Conservation (phyloP, 1,140 invertebrate genomes). For the Brachionus calyciflorus region DNA sequence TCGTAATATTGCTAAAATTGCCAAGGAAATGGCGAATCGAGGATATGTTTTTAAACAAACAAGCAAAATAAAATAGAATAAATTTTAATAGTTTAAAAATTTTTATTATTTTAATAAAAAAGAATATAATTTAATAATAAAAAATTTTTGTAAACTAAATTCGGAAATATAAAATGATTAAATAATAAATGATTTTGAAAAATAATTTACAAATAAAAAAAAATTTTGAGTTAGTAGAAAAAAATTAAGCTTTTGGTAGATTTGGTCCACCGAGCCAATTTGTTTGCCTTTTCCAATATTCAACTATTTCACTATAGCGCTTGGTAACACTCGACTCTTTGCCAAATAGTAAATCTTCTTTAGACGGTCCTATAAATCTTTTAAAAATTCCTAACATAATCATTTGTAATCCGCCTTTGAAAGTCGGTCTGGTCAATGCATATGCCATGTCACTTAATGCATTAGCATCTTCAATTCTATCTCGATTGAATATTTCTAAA, state of each 20-base stretch:
- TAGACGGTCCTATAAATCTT: background rate
- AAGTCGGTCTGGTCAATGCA: background rate
- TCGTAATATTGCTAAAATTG: constrained; percentile 58
- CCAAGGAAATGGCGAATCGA: constrained; percentile 52
- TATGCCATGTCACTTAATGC: constrained; percentile 8
- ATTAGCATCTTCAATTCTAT: constrained; percentile 1
- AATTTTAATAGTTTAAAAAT: too few species aligned
- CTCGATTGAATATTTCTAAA: background rate
- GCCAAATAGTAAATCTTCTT: constrained; percentile 11
- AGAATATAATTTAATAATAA: too few species aligned
- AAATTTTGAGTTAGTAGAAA: too few species aligned
- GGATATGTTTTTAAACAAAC: constrained; percentile 52
- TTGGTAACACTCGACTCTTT: background rate
- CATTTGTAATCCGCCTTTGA: background rate
- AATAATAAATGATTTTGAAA: too few species aligned
- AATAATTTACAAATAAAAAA: too few species aligned
- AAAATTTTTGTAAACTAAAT: too few species aligned
- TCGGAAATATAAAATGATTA: too few species aligned
- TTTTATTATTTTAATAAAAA: too few species aligned
- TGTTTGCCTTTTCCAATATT: constrained; percentile 11
- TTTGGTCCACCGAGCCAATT: constrained; percentile 16
- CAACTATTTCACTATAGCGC: constrained; percentile 5
- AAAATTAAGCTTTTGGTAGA: background rate
- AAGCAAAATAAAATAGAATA: background rate
- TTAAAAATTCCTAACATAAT: constrained; percentile 13